Conservation (phyloP, 1,140 invertebrate genomes). For the Amyelois transitella region DNA sequence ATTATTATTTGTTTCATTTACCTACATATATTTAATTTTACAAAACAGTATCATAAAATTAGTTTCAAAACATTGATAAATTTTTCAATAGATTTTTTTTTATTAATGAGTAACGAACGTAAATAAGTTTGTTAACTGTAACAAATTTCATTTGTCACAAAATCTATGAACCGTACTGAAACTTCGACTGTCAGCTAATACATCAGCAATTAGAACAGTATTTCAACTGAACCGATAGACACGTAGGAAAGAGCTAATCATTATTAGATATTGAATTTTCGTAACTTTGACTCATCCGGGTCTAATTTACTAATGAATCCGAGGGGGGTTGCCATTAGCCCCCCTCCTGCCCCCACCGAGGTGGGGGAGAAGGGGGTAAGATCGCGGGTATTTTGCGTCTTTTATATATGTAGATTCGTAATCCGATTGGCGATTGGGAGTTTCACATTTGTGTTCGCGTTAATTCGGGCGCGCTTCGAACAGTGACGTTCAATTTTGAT, state of each 20-base stretch:
- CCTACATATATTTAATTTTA: too few species aligned
- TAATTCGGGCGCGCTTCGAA: conserved; percentile 43
- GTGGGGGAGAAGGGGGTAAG: conserved; percentile 47
- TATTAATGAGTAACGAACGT: too few species aligned
- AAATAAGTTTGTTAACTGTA: too few species aligned
- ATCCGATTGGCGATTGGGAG: conserved; percentile 66
- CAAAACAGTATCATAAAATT: too few species aligned
- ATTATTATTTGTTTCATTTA: too few species aligned
- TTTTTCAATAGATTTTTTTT: too few species aligned
- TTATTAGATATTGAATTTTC: conserved; percentile 76
- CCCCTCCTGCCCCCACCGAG: conserved; percentile 23
- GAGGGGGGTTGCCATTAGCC: conserved; percentile 66
- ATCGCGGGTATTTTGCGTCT: conserved; percentile 67
- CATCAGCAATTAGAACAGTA: conserved; percentile 19
- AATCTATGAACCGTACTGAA: too few species aligned
- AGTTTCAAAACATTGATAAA: too few species aligned
- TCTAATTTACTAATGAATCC: conserved; percentile 76
- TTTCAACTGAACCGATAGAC: conserved; percentile 49
- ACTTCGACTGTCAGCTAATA: not conserved
- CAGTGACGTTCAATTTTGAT: conserved; percentile 38
- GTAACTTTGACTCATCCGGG: conserved; percentile 74
- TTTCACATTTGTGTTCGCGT: conserved; percentile 59
- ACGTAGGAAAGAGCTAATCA: conserved; percentile 68
- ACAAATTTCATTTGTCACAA: too few species aligned
- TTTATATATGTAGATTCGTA: conserved; percentile 69